Conservation (phyloP, 2,888 invertebrate genomes). For the Odontocolon sp. region DNA sequence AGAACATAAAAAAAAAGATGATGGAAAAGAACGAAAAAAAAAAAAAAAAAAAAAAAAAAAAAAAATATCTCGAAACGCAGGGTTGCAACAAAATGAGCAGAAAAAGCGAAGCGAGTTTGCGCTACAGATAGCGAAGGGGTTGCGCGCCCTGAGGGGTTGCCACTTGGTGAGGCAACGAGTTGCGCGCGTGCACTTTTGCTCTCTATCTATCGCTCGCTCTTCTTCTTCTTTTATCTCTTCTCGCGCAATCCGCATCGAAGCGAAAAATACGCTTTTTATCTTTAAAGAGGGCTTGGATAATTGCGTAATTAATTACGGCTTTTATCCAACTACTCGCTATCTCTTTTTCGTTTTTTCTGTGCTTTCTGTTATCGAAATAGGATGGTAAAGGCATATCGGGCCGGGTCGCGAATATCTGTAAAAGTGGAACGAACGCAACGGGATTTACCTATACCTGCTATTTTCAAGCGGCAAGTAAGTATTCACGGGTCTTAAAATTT, state of each 20-base stretch:
- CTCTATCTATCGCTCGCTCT: constrained; percentile 7
- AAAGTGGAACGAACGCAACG: neutral
- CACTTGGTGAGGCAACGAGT: constrained; percentile 58
- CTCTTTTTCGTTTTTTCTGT: constrained; percentile 51
- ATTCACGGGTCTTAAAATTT: neutral
- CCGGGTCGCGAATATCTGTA: constrained; percentile 7
- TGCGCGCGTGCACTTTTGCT: constrained; percentile 40
- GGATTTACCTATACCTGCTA: neutral
- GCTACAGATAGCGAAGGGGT: constrained; percentile 19
- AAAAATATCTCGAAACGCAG: constrained; percentile 16
- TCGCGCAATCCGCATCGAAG: constrained; percentile 70
- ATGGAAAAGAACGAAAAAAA: neutral
- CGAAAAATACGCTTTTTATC: constrained; percentile 74
- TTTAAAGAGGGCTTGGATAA: constrained; percentile 72
- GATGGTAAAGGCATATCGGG: constrained; percentile 1
- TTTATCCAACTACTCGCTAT: constrained; percentile 68
- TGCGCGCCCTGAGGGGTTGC: constrained; percentile 37
- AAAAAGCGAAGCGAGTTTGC: constrained; percentile 34
- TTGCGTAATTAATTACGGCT: constrained; percentile 77
- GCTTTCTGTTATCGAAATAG: neutral
- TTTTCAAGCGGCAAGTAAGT: neutral
- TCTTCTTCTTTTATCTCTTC: constrained; percentile 25
- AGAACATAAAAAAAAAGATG: constrained; percentile 21
- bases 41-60: too few species aligned
- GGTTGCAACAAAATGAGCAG: constrained; percentile 38